Evolutionary conservation across 1,140 invertebrate genomes (phyloP).

Genomic region (Saccostrea glomerata): DNA sequence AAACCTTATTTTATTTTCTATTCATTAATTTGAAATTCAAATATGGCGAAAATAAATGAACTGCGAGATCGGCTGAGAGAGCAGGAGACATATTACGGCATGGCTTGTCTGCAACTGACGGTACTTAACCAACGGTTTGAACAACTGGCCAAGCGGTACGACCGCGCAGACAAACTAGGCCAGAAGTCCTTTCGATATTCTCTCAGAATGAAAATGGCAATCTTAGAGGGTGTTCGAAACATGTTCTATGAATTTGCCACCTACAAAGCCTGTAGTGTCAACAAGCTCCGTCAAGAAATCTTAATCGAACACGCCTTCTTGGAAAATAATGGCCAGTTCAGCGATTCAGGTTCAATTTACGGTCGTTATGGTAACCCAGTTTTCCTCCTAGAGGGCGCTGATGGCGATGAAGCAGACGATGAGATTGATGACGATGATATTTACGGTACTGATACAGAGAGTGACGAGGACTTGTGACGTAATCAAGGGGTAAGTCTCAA

Average conservation of each 20-base stretch:
- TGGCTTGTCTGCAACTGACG: conserved; percentile 50
- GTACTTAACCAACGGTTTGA: conserved; percentile 49
- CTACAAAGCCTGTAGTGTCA: conserved; percentile 53
- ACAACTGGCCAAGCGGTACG: conserved; percentile 49
- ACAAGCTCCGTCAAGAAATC: conserved; percentile 53
- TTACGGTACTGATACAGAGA: conserved; percentile 20
- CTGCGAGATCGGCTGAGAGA: conserved; percentile 49
- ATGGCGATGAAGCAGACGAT: conserved; percentile 48
- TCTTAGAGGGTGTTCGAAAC: conserved; percentile 58
- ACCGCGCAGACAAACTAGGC: conserved; percentile 43
- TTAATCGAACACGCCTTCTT: conserved; percentile 54
- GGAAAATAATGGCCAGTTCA: conserved; percentile 40
- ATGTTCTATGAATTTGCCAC: conserved; percentile 61
- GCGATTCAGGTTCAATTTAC: neutral
- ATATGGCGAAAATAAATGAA: conserved; percentile 47
- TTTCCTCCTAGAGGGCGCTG: conserved; percentile 38
- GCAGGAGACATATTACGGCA: conserved; percentile 46
- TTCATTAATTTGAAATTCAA: neutral
- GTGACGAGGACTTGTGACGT: neutral
- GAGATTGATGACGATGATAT: conserved; percentile 13
- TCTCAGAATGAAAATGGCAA: conserved; percentile 56
- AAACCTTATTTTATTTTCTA: neutral
- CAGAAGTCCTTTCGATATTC: conserved; percentile 55
- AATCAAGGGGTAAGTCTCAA: neutral
- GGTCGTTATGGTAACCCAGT: conserved; percentile 45